These are phyloP conservation scores for Cottoperca gobio DNA, from an alignment of 2,797 vertebrate species.

Conservation along the genomic window DNA sequence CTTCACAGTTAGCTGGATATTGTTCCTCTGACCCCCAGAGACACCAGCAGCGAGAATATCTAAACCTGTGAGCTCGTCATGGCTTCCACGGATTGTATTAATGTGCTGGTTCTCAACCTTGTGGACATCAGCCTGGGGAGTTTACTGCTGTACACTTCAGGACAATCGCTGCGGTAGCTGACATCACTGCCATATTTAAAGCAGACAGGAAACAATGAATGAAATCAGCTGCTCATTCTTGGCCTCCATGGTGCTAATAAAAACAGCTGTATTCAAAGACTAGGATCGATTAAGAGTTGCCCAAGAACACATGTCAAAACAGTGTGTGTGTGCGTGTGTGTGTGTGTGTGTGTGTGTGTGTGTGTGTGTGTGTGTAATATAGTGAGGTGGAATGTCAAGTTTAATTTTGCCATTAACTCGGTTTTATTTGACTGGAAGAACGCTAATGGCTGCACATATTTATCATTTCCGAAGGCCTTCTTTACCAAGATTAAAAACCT, in stretches of 20 bases:
- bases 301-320: not conserved
- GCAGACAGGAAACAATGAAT: slow-evolving; percentile 12
- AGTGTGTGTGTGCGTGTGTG: too few species aligned
- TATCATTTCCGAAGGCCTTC: not conserved
- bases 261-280: not conserved
- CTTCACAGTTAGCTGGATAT: slow-evolving; percentile 34
- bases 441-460: not conserved
- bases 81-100: slow-evolving; percentile 74
- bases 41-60: slow-evolving; percentile 26
- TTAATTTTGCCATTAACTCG: not conserved
- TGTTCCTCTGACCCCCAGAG: slow-evolving; percentile 56
- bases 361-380: too few species aligned
- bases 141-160: slow-evolving; percentile 11
- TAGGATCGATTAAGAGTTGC: not conserved
- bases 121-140: slow-evolving; percentile 5
- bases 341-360: too few species aligned
- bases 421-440: not conserved
- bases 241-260: slow-evolving; percentile 1
- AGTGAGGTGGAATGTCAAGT: not conserved
- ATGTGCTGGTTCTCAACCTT: slow-evolving; percentile 33
- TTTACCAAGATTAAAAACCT: not conserved
- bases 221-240: slow-evolving; percentile 29
- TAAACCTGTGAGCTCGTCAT: slow-evolving; percentile 51
- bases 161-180: not conserved
- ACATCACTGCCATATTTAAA: not conserved